Evolutionary conservation across 2,113 vertebrate species (phyloP).

Genomic region (Meles meles): DNA sequence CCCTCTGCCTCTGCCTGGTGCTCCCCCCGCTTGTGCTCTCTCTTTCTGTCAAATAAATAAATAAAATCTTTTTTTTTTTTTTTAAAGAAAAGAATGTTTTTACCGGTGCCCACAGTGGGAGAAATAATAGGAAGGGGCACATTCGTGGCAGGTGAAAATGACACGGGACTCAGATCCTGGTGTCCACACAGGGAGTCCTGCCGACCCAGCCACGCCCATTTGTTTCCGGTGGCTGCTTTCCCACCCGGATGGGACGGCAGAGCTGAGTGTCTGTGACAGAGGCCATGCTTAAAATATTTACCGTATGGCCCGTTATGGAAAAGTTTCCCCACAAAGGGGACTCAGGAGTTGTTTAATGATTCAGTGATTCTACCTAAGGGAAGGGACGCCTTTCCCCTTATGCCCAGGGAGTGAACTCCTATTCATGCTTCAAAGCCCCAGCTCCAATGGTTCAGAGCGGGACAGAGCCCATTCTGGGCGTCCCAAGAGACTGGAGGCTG

Average conservation of each 20-base stretch:
- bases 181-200: not conserved
- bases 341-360: not conserved
- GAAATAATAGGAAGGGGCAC: not conserved
- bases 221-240: not conserved
- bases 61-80: not conserved
- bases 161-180: too few relatives aligned
- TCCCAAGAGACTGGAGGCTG: not conserved
- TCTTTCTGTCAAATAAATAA: not conserved
- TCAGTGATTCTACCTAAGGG: not conserved
- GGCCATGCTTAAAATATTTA: not conserved
- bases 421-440: not conserved
- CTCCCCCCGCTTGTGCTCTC: not conserved
- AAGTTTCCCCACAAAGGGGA: not conserved
- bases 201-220: accelerated
- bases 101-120: not conserved
- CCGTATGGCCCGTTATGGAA: not conserved
- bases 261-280: not conserved
- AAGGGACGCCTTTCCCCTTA: not conserved
- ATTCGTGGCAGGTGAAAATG: not conserved
- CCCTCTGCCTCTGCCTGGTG: not conserved
- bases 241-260: not conserved
- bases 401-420: not conserved
- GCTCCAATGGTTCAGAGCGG: too few relatives aligned
- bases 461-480: not conserved
- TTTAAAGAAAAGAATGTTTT: not conserved